Evolutionary conservation across 2,113 vertebrate species (phyloP), one percentile per base, ranked within the genome.

Genomic region (Anas platyrhynchos): DNA sequence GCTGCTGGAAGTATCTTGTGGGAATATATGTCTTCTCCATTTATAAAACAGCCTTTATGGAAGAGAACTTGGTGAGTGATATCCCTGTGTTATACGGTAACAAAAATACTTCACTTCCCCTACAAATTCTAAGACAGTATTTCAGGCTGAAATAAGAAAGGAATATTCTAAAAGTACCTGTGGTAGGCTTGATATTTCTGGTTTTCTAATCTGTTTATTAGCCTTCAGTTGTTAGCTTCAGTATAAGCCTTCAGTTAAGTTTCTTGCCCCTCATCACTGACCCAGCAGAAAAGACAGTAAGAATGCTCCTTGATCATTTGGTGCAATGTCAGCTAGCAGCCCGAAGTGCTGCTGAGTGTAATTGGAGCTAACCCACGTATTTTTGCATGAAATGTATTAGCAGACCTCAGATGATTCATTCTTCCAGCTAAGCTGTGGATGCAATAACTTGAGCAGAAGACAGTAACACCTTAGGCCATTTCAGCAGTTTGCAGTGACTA

Each of bases 381-480:
- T 9, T 83, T 59, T 61, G 31, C 46, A 22, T 44, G 11, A 67
- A 59, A 63, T n/a, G 16, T 7, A 3, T 66, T 71, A 66, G 74
- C 55, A 86, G 56, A 36, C 74, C 73, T 27, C 50, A 88, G 61
- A 27, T 92, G 41, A 94, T 63, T 94, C 76, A 63, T 89, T 94
- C 52, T 87, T 74, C 52, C 46, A 86, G 41, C n/a, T 59, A 75
- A 91, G 2, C 8, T 50, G 23, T 58, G 25, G 43, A 27, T 41
- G 46, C n/a, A 63, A 2, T 58, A 88, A n/a, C 61, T 89, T 88
- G 46, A 66, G 48, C 48, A 87, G 82, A 78, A 52, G 55, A 84
- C 74, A 68, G 43, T 26, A 79, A 72, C 48, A 26, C 20, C 16
- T 76, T 17, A 75, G 48, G 32, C 91, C 58, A 87, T 58, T 79